A percentile compares a stretch with the other conserved stretches of the same genome.
phyloP scores from a whole-genome alignment of 2,113 vertebrate species.

The Phalacrocorax brasilianus region DNA sequence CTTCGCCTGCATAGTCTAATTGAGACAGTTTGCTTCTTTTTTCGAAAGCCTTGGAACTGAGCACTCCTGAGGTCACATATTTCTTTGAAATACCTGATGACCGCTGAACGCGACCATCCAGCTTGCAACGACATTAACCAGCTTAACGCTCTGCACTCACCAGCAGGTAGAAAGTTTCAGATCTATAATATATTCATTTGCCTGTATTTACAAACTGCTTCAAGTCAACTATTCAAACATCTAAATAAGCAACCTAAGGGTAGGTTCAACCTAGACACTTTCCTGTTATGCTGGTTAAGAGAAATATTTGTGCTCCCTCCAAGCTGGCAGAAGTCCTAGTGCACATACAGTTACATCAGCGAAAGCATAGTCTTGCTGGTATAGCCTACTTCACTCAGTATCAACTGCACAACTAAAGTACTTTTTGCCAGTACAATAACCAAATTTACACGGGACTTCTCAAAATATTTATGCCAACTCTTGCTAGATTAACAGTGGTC shows the following conservation, averaged over 20 bases:
- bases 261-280: slow-evolving; percentile 13
- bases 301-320: not conserved
- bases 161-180: not conserved
- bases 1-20: slow-evolving; percentile 3
- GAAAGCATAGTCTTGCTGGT: not conserved
- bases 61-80: not conserved
- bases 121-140: not conserved
- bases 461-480: not conserved
- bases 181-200: not conserved
- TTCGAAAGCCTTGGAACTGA: not conserved
- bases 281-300: not conserved
- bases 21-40: not conserved
- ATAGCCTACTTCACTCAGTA: not conserved
- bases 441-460: not conserved
- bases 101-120: not conserved
- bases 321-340: slow-evolving; percentile 29
- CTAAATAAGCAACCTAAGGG: slow-evolving; percentile 54
- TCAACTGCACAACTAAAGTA: not conserved
- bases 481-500: not conserved
- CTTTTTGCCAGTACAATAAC: not conserved
- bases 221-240: not conserved
- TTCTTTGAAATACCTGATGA: not conserved
- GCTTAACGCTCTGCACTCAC: fast-evolving
- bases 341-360: not conserved
- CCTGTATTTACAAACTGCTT: not conserved